Evolutionary conservation across 1,140 invertebrate genomes (phyloP), one percentile per base, ranked within the genome.

Genomic region (Drosophila littoralis): DNA sequence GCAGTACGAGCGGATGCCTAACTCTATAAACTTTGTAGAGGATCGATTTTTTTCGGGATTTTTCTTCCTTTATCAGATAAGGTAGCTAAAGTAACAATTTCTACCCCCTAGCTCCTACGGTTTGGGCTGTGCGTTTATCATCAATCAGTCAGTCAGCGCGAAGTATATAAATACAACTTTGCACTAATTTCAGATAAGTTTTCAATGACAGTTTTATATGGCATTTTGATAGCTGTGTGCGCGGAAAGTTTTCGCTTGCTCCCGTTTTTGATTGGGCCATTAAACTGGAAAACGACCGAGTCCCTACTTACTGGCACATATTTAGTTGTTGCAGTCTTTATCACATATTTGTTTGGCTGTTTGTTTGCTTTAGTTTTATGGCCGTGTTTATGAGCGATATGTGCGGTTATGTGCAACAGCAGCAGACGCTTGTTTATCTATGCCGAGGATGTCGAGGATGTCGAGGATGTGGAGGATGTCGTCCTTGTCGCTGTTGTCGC

Each of bases 321-420:
- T 72, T 74, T 78, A 48, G 63, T 67, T 72, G 81, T 64, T 65
- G 58, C 63, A 57, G 60, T 71, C 66, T 88, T 88, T 86, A 88
- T 86, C 83, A 72, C 79, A 86, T 86, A 88, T 88, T 86, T 86
- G 79, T 79, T 86, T 79, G 63, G 61, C 9, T 73, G 83, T 79
- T 86, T 82, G 83, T 71, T 72, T 71, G 82, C 60, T 61, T 86
- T 77, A 74, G 72, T 86, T 86, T 86, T 88, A 86, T 86, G 83
- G 68, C 79, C 51, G 72, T 78, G 83, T 82, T 86, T 86, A 86
- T 86, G 83, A 83, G 77, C 83, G 73, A 88, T 86, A 82, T 88
- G 67, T 86, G 82, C 78, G 82, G 82, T 81, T 86, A 86, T 81
- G 66, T 46, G 66, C 67, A 66, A 61, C 63, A 54, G 50, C 74